Evolutionary conservation across 2,113 vertebrate genomes (phyloP).

Genomic region (Bambusicola thoracicus): DNA sequence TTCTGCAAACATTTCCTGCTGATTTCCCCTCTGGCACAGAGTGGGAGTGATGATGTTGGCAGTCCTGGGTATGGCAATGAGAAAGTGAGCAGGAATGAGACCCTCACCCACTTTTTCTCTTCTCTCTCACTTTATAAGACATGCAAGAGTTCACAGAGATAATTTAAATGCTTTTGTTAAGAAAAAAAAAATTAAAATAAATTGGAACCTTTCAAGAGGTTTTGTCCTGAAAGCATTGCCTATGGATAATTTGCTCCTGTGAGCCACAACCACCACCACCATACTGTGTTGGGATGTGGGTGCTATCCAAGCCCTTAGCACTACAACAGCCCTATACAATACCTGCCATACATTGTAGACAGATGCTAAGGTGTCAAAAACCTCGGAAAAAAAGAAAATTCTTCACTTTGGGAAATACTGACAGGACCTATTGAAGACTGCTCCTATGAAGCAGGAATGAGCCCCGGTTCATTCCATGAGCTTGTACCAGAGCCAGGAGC

Average conservation of each 20-base stretch:
- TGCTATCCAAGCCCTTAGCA: rapidly evolving
- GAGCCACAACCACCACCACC: too few relatives aligned
- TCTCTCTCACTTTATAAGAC: background rate
- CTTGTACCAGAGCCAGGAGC: background rate
- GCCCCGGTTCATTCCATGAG: background rate
- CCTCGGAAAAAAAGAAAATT: background rate
- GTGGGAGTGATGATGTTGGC: background rate
- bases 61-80: rapidly evolving
- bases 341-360: rapidly evolving
- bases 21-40: background rate
- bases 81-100: background rate
- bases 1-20: background rate
- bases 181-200: background rate
- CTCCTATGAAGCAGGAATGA: background rate
- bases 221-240: background rate
- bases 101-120: background rate
- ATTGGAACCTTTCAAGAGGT: rapidly evolving
- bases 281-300: rapidly evolving
- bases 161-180: background rate
- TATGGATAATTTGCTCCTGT: background rate
- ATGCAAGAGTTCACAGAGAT: rapidly evolving
- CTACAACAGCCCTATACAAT: rapidly evolving
- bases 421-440: background rate
- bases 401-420: background rate
- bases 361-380: background rate